Evolutionary conservation across 2,888 invertebrate genomes (phyloP).

Genomic region (Pseudococcus longispinus): DNA sequence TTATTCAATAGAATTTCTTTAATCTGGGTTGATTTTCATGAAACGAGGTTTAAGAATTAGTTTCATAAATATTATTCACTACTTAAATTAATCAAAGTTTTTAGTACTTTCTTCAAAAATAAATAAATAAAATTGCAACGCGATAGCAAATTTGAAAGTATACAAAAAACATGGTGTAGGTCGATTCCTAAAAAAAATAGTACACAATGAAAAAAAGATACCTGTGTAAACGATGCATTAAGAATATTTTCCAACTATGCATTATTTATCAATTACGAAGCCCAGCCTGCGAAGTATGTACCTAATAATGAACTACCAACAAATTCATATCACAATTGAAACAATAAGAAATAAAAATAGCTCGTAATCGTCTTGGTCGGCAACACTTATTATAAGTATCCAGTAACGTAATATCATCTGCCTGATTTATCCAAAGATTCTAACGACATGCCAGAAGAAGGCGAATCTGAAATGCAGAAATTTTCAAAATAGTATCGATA

Average conservation of each 20-base stretch:
- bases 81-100: not conserved
- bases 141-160: not conserved
- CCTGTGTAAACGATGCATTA: not conserved
- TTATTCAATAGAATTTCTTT: not conserved
- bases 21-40: not conserved
- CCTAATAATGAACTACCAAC: not conserved
- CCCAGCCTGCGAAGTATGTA: not conserved
- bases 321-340: not conserved
- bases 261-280: not conserved
- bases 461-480: not conserved
- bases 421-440: conserved; percentile 28
- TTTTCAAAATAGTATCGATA: not conserved
- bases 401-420: conserved; percentile 30
- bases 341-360: not conserved
- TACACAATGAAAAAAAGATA: not conserved
- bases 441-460: not conserved
- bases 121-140: not conserved
- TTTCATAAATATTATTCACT: not conserved
- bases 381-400: not conserved
- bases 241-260: not conserved
- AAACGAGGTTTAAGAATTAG: not conserved
- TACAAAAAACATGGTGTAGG: not conserved
- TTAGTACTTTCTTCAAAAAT: not conserved
- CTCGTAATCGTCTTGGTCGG: conserved; percentile 13
- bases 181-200: not conserved